A percentile compares a stretch with the other conserved stretches of the same genome.
Evolutionary conservation across 1,140 invertebrate species (phyloP).

Genomic region (Agrilus planipennis): DNA sequence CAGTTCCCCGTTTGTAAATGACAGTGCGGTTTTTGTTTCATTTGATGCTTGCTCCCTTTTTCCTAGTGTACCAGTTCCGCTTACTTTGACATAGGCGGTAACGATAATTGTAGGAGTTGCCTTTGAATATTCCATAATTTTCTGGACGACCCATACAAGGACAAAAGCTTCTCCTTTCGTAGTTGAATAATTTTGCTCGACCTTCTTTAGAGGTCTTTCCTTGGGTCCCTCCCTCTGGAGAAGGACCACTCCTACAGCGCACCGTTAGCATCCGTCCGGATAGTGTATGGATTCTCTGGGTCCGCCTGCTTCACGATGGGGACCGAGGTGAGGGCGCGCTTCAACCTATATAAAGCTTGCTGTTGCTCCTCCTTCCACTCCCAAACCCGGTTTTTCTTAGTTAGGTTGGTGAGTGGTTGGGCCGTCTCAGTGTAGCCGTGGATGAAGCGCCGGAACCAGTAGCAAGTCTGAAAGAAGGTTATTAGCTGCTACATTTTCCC

Average conservation of each 20-base stretch:
- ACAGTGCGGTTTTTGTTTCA: too few species aligned
- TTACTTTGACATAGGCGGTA: too few species aligned
- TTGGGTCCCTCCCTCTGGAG: not conserved
- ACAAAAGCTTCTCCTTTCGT: too few species aligned
- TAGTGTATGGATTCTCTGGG: not conserved
- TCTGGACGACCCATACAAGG: too few species aligned
- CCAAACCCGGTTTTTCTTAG: not conserved
- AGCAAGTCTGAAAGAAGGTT: conserved; percentile 18
- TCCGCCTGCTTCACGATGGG: not conserved
- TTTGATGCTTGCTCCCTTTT: too few species aligned
- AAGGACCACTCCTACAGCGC: not conserved
- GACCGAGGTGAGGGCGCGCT: too few species aligned
- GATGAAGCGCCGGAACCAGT: conserved; percentile 20
- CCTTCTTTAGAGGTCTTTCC: too few species aligned
- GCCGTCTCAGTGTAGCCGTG: conserved; percentile 15
- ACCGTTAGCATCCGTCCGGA: not conserved
- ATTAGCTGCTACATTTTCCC: conserved; percentile 12
- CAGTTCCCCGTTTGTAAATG: too few species aligned
- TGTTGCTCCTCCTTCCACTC: not conserved
- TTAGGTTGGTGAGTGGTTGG: conserved; percentile 9
- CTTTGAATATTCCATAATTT: too few species aligned
- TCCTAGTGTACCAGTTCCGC: too few species aligned
- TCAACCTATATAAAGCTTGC: not conserved
- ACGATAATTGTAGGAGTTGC: too few species aligned
- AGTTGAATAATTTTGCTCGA: too few species aligned